Percentiles rank a stretch among this genome's conserved stretches.
Conservation (phyloP, 2,113 vertebrate species). For the Silurus glanis region DNA sequence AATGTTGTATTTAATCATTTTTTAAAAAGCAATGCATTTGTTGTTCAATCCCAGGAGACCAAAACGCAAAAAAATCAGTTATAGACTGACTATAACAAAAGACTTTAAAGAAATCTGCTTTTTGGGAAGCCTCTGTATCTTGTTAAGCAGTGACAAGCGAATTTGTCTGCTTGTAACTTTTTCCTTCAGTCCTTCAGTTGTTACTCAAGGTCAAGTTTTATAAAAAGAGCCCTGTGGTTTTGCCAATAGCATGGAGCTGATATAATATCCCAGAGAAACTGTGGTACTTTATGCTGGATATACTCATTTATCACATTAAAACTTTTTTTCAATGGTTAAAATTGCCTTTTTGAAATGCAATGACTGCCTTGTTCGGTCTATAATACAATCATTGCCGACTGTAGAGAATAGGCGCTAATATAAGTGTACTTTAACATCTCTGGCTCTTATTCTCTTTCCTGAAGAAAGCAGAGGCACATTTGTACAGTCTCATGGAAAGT, state of each 20-base stretch:
- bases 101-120: not conserved
- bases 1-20: not conserved
- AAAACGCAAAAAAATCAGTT: not conserved
- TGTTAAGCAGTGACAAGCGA: constrained; percentile 1
- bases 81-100: not conserved
- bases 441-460: not conserved
- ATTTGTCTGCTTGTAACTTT: constrained; percentile 10
- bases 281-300: constrained; percentile 4
- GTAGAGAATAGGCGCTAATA: not conserved
- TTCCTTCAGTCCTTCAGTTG: constrained; percentile 7
- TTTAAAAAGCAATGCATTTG: not conserved
- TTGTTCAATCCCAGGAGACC: not conserved
- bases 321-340: constrained; percentile 17
- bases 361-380: not conserved
- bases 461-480: not conserved
- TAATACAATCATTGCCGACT: constrained; percentile 10
- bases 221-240: not conserved
- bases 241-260: not conserved
- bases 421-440: not conserved
- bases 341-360: constrained; percentile 12
- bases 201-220: constrained; percentile 18
- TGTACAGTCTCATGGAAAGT: not conserved
- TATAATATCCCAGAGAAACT: not conserved
- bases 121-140: not conserved
- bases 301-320: constrained; percentile 17